Base-by-base conservation (phyloP, 2,113 vertebrate genomes). In the Elanoides forficatus region DNA sequence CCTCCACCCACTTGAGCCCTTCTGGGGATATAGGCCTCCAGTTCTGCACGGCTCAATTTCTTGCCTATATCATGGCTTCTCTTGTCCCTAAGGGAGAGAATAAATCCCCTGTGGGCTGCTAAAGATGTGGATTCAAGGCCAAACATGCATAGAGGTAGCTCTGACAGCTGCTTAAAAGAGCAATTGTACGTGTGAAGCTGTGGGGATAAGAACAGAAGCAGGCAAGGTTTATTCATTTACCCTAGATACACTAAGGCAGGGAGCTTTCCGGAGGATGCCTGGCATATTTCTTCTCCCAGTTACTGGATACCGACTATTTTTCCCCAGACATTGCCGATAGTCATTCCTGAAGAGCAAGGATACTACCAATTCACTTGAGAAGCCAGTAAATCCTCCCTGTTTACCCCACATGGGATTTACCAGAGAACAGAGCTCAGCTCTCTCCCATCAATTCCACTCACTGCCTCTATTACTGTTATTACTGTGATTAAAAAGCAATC, bases 401-500 rank as follows among this genome's bases (percentile, higher is more conserved):
- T 90, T 90, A 83, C 60, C 21, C 81, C 50, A 59, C 53, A 32
- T 15, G 85, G 75, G 65, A 91, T 67, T 45, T 13, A 12, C 22
- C 45, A 65, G 74, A 20, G 62, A 48, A 80, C 50, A 80, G 76
- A 70, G 60, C 60, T 32, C 38, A 58, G 88, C 95, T 95, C 92
- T 32, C 62, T 72, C 68, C 52, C 84, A 76, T 93, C 96, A 90
- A 50, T 91, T 94, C 91, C 38, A 32, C 94, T 58, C 11, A 26
- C 43, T 58, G 78, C 74, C 56, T 97, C 83, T 85, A 73, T 96
- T 93, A 90, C 71, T 9, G 26, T 90, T 93, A 91, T 97, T 97
- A 93, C 96, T 84, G 94, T 92, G 95, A 96, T 96, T 94, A 97
- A 95, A 96, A 97, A 97, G 94, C 94, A 95, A 92, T 93, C 86